Evolutionary conservation across 2,888 invertebrate genomes (phyloP).

Genomic region (Liposcelis brunnea): DNA sequence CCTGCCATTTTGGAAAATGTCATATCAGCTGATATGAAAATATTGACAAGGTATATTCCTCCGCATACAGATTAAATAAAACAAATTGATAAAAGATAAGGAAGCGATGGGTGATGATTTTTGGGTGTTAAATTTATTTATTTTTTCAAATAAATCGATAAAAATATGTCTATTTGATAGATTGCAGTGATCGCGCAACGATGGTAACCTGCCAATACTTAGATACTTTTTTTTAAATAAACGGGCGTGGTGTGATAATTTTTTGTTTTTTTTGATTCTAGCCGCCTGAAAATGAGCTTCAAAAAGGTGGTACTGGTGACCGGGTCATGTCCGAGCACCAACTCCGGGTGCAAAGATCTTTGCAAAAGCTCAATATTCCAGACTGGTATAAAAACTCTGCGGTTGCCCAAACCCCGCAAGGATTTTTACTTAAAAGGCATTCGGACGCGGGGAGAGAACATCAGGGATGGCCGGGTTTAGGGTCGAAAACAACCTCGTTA

Average conservation of each 20-base stretch:
- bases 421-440: slow-evolving; percentile 60
- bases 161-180: too few species aligned
- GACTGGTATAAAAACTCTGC: slow-evolving; percentile 80
- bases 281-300: slow-evolving; percentile 89
- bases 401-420: slow-evolving; percentile 45
- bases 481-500: slow-evolving; percentile 73
- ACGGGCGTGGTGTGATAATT: slow-evolving; percentile 6
- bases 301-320: slow-evolving; percentile 50
- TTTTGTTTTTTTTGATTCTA: slow-evolving; percentile 30
- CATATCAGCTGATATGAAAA: too few species aligned
- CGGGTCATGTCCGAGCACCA: slow-evolving; percentile 86
- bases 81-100: too few species aligned
- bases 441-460: slow-evolving; percentile 23
- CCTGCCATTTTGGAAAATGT: too few species aligned
- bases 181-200: too few species aligned
- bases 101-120: too few species aligned
- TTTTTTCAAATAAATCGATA: too few species aligned
- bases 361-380: slow-evolving; percentile 86
- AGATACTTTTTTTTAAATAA: too few species aligned
- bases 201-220: too few species aligned
- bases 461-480: slow-evolving; percentile 38
- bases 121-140: too few species aligned
- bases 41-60: too few species aligned
- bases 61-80: too few species aligned
- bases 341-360: slow-evolving; percentile 76